Base-by-base conservation (phyloP, 2,113 vertebrate genomes). In the rabbit (Oryctolagus cuniculus) region DNA sequence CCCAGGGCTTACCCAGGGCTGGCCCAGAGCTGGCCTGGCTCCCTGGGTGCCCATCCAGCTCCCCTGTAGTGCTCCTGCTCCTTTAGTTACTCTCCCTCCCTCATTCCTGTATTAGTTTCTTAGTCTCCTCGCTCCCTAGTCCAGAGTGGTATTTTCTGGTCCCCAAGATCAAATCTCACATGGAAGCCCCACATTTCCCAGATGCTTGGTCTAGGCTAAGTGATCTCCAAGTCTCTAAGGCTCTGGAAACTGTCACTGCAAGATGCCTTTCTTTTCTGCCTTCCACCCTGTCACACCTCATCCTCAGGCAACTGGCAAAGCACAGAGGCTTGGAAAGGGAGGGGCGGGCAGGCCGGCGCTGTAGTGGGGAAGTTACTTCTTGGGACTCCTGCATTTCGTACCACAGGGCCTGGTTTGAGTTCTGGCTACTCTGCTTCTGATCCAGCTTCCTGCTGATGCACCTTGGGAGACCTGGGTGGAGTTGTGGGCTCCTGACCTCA, bases 31-130 rank as follows among this genome's bases (percentile, higher is more conserved):
- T 0, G 15, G 3, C 19, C 55, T 36, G 2, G 16, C 31, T 64
- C 29, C 74, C 4, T 1, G 1, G 1, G 1, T 13, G 10, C 2
- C 1, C 53, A 21, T 2, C 22, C 9, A 44, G 2, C 21, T 31
- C 34, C n/a, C n/a, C 44, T 3, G 2, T 0, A 1, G 58, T 36
- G 61, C 29, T 5, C 80, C 21, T 22, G 44, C 44, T 44, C 63
- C 19, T 27, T 72, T 31, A 8, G 34, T 34, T 53, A 2, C 7
- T 67, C 34, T 69, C 29, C 10, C 19, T 16, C 58, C 7, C 58
- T 79, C 49, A 67, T 82, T 86, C 16, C 34, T 72, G 10, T 69
- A 85, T 70, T 44, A 53, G 61, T 58, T 90, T 80, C 22, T 58
- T 64, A 24, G 15, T 27, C 31, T 5, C 44, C n/a, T 73, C 6